These are phyloP conservation scores for Galeruca laticollis DNA, from an alignment of 2,888 invertebrate species.

Conservation along the genomic window DNA sequence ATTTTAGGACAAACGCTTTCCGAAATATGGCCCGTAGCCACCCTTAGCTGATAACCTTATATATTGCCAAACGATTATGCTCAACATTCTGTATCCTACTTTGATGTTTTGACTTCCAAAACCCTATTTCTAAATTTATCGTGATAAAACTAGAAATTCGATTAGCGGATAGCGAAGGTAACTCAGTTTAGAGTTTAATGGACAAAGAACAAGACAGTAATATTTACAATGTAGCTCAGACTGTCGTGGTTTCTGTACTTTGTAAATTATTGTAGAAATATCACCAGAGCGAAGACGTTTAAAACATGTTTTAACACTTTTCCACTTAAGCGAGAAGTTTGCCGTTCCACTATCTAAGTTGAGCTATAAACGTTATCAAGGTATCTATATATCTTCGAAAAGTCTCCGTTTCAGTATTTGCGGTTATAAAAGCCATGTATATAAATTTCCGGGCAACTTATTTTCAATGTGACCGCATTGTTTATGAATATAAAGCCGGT, in stretches of 20 bases:
- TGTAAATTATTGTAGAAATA: slow-evolving; percentile 17
- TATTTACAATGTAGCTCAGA: not conserved
- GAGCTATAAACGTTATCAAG: slow-evolving; percentile 33
- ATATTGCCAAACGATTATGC: too few species aligned
- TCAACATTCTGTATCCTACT: too few species aligned
- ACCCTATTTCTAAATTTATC: not conserved
- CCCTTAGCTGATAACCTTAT: too few species aligned
- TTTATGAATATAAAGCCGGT: slow-evolving; percentile 11
- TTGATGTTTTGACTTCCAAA: too few species aligned
- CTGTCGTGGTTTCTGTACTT: not conserved
- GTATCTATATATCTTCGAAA: slow-evolving; percentile 27
- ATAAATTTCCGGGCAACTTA: slow-evolving; percentile 18
- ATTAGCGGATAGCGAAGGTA: not conserved
- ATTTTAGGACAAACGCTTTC: too few species aligned
- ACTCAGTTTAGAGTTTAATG: not conserved
- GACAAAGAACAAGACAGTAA: not conserved
- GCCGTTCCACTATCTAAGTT: slow-evolving; percentile 24
- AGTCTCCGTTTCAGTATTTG: slow-evolving; percentile 22
- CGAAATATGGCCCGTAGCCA: too few species aligned
- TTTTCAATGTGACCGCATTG: slow-evolving; percentile 25
- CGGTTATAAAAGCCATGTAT: slow-evolving; percentile 24
- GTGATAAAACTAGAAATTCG: not conserved
- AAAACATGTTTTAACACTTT: slow-evolving; percentile 33
- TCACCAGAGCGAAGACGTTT: not conserved
- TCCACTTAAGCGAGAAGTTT: slow-evolving; percentile 25